Evolutionary conservation across 2,113 vertebrate genomes (phyloP).

Genomic region (Pseudois nayaur): DNA sequence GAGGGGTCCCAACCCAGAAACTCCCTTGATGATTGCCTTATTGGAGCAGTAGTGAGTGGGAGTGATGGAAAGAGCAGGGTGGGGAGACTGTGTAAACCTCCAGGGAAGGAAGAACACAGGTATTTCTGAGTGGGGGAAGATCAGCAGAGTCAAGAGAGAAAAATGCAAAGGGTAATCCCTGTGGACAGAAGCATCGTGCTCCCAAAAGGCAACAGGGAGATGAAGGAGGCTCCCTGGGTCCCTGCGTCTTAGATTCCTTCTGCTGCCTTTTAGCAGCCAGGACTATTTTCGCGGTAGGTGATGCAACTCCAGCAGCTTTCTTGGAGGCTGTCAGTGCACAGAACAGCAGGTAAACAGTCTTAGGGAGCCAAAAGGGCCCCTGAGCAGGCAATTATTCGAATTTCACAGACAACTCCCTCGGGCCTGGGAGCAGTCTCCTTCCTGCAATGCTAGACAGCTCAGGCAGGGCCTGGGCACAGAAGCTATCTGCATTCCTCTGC

Average conservation of each 20-base stretch:
- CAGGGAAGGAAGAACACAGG: not conserved
- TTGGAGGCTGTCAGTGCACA: not conserved
- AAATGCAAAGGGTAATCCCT: not conserved
- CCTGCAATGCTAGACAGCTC: not conserved
- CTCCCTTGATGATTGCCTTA: not conserved
- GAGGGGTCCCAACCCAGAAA: conserved; percentile 41
- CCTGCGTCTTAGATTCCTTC: not conserved
- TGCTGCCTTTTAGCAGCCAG: conserved; percentile 11
- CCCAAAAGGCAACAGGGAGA: not conserved
- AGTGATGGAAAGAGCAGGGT: not conserved
- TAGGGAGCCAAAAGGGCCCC: not conserved
- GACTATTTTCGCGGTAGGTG: not conserved
- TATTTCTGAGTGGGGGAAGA: not conserved
- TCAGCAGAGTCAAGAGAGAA: conserved; percentile 1
- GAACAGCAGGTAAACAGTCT: conserved; percentile 10
- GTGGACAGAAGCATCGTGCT: fast-evolving
- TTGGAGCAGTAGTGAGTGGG: not conserved
- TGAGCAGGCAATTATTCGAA: not conserved
- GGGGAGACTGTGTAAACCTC: not conserved
- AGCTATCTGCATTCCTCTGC: not conserved
- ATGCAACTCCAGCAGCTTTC: not conserved
- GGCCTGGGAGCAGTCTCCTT: not conserved
- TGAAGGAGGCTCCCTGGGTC: not conserved
- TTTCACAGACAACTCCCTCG: not conserved
- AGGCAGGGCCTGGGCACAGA: not conserved